phyloP scores from a whole-genome alignment of 1,140 invertebrate genomes.

The Lutraria rhynchaena region DNA sequence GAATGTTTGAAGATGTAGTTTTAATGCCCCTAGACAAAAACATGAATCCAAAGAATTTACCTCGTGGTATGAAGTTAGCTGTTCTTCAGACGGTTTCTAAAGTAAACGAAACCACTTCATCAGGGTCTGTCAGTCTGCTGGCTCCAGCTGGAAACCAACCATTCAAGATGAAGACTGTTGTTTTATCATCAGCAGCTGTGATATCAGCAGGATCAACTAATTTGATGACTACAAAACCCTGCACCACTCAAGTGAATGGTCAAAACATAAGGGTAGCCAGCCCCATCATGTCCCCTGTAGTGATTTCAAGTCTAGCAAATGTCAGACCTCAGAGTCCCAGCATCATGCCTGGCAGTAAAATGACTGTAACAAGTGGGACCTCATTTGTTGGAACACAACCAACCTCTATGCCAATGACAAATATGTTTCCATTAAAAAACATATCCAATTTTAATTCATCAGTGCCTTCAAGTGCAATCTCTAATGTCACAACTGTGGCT shows the following conservation, averaged over 20 bases:
- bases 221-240: background rate
- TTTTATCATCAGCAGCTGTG: background rate
- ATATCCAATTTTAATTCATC: slow-evolving; percentile 2
- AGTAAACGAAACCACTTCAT: background rate
- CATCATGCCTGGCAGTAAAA: background rate
- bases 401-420: background rate
- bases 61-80: slow-evolving; percentile 11
- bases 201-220: background rate
- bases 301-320: background rate
- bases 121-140: background rate
- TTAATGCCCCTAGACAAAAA: slow-evolving; percentile 24
- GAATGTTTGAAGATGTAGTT: background rate
- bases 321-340: background rate
- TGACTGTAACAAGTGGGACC: background rate
- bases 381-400: background rate
- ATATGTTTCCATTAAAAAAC: slow-evolving; percentile 11
- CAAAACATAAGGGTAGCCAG: background rate
- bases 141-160: background rate
- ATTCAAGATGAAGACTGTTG: slow-evolving; percentile 4
- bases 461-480: background rate
- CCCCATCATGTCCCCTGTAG: background rate
- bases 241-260: background rate
- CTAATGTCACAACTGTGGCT: background rate
- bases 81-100: background rate
- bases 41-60: background rate